phyloP scores from a whole-genome alignment of 2,113 vertebrate genomes.

The Alectura lathami region DNA sequence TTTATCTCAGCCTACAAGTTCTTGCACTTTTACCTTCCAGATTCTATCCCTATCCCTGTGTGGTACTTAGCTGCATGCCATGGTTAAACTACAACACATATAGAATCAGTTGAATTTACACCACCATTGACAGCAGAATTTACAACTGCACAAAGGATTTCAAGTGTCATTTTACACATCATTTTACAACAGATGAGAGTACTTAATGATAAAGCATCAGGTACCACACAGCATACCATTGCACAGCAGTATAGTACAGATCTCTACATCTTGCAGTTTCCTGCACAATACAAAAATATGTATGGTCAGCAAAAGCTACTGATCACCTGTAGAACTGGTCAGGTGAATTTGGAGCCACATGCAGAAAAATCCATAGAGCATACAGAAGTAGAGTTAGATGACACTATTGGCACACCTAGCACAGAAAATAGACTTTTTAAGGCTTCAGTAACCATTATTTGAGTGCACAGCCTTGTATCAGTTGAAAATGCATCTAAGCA shows the following conservation, averaged over 20 bases:
- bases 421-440: background rate
- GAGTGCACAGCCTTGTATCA: background rate
- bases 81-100: too few species aligned
- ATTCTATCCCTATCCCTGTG: too few species aligned
- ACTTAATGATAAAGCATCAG: background rate
- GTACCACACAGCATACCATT: background rate
- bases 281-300: background rate
- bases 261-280: background rate
- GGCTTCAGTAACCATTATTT: background rate
- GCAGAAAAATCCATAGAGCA: background rate
- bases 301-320: background rate
- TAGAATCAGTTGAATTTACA: background rate
- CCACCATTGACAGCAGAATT: background rate
- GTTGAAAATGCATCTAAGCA: background rate
- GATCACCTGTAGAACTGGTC: background rate
- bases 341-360: background rate
- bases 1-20: too few species aligned
- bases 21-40: too few species aligned
- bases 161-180: background rate
- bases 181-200: background rate
- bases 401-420: background rate
- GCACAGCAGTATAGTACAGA: background rate
- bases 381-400: background rate
- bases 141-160: background rate
- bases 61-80: too few species aligned